phyloP scores from a whole-genome alignment of 2,888 invertebrate genomes.

The Resseliella maxima region DNA sequence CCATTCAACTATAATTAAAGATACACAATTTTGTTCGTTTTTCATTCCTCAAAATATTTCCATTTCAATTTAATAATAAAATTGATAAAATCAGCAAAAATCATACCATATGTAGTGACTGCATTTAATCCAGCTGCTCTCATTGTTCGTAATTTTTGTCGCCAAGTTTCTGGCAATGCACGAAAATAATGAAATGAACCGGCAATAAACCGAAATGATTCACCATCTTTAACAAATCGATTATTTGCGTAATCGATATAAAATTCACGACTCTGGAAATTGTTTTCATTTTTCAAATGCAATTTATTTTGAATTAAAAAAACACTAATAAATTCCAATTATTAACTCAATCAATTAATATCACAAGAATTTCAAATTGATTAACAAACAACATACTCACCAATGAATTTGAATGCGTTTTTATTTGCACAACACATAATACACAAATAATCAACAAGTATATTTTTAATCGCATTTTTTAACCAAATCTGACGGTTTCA shows the following conservation, averaged over 20 bases:
- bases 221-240: conserved; percentile 78
- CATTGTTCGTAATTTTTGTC: conserved; percentile 79
- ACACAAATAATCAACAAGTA: not conserved
- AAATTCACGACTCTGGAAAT: conserved; percentile 64
- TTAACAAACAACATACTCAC: not conserved
- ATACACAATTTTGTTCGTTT: no score
- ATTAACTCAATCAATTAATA: not conserved
- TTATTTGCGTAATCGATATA: conserved; percentile 71
- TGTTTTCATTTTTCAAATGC: not conserved
- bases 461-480: not conserved
- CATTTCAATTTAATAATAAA: no score
- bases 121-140: conserved; percentile 88
- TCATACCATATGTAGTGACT: conserved; percentile 86
- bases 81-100: no score
- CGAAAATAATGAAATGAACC: conserved; percentile 91
- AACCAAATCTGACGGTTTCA: not conserved
- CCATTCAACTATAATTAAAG: no score
- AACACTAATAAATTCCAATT: not conserved
- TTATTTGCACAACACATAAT: not conserved
- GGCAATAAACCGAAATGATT: conserved; percentile 78
- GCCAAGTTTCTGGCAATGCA: conserved; percentile 82
- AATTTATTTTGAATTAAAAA: not conserved
- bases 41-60: no score
- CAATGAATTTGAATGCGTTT: not conserved
- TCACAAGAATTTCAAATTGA: not conserved